Evolutionary conservation across 2,888 invertebrate genomes (phyloP), one percentile per base, ranked within the genome.

Genomic region (Leptinotarsa juncta): DNA sequence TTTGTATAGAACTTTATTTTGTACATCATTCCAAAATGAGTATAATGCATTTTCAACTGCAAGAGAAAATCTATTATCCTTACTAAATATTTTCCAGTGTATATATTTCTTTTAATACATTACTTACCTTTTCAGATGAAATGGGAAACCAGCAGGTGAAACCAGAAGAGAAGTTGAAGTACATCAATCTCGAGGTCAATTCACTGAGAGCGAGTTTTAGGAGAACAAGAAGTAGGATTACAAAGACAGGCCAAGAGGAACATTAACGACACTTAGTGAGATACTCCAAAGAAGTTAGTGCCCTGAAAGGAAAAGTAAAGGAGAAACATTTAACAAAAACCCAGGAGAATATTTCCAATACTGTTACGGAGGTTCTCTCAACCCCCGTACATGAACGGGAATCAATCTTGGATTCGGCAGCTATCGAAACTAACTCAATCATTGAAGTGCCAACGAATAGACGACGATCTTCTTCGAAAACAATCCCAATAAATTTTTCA

Each of bases 61-160:
- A 10, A 10, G 42, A 42, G 32, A 42, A 10, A 42, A 42, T 42
- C 42, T 10, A 42, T 12, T 10, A 42, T 7, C 10, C 12, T 42
- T 3, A 10, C 10, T 42, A 10, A 10, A 42, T 0, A 42, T 12
- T 42, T 10, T 32, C 10, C 42, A 42, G 10, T 42, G 42, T 42
- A 42, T 42, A 42, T 42, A 42, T 42, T 42, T 10, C 42, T 42
- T 42, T 3, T 42, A 3, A 42, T 42, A 42, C 42, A 15, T 20
- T 23, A 23, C 14, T 16, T 15, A 15, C 23, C 20, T 23, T 75
- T 75, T 32, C 70, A 71, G 73, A 23, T 76, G 79, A 62, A 50
- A 82, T 82, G 82, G 82, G 82, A 5, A 75, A 73, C 48, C 70
- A 71, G 15, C 71, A 79, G 15, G 78, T 80, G 20, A 81, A 76